Conservation (phyloP, 2,888 invertebrate species). For the Drosophila borealis region DNA sequence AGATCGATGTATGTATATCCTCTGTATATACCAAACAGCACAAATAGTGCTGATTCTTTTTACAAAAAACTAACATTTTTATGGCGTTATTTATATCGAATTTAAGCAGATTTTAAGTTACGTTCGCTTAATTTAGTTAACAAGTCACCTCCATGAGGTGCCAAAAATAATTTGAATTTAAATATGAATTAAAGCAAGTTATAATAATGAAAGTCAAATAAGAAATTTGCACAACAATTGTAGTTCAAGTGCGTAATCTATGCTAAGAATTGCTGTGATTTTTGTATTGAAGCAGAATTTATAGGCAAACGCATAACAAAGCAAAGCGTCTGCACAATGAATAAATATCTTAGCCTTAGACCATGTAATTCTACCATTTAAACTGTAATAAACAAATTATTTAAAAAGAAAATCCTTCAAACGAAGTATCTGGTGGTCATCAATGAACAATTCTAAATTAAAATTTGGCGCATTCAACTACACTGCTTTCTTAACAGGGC, state of each 20-base stretch:
- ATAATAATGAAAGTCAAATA: slow-evolving; percentile 30
- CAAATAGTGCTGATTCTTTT: slow-evolving; percentile 30
- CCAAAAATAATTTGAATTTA: slow-evolving; percentile 54
- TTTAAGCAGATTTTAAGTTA: slow-evolving; percentile 55
- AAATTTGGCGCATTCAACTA: not conserved
- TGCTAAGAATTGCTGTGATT: slow-evolving; percentile 70
- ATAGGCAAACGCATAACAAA: slow-evolving; percentile 37
- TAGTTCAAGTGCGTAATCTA: slow-evolving; percentile 42
- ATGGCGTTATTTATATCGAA: slow-evolving; percentile 53
- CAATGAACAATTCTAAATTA: not conserved
- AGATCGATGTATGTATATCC: slow-evolving; percentile 36
- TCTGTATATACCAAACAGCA: slow-evolving; percentile 30
- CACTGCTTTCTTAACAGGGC: slow-evolving; percentile 3
- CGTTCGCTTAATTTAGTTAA: slow-evolving; percentile 42
- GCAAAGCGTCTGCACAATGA: slow-evolving; percentile 35
- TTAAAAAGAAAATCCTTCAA: slow-evolving; percentile 25
- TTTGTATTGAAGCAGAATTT: slow-evolving; percentile 63
- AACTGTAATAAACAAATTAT: slow-evolving; percentile 24
- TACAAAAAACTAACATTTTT: slow-evolving; percentile 26
- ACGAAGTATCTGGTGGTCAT: too few relatives aligned
- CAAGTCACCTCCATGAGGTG: slow-evolving; percentile 72
- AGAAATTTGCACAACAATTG: slow-evolving; percentile 51
- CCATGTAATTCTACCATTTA: slow-evolving; percentile 20
- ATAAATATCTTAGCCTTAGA: slow-evolving; percentile 47
- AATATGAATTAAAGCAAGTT: slow-evolving; percentile 49